These are phyloP conservation scores for Hypanus sabinus DNA, from an alignment of 2,113 vertebrate species.

Conservation along the genomic window DNA sequence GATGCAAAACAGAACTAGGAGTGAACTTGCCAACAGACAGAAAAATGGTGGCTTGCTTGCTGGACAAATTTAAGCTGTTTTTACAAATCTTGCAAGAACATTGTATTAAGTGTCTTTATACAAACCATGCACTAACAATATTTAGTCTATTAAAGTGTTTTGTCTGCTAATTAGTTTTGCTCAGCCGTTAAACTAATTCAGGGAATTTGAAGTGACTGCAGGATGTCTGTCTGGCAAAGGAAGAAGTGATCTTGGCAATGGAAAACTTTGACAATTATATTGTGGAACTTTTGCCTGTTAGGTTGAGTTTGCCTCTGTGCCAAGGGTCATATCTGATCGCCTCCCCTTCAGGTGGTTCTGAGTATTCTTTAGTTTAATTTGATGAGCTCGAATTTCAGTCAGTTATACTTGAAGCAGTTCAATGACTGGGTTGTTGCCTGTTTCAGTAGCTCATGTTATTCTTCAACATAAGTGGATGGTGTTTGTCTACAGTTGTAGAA, in stretches of 20 bases:
- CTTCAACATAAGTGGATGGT: too few relatives aligned
- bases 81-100: constrained; percentile 15
- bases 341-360: background rate
- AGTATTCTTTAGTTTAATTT: background rate
- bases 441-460: too few relatives aligned
- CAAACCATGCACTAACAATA: background rate
- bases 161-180: background rate
- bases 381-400: too few relatives aligned
- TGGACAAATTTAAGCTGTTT: background rate
- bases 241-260: too few relatives aligned
- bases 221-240: too few relatives aligned
- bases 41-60: background rate
- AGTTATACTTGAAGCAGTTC: too few relatives aligned
- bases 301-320: background rate
- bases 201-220: too few relatives aligned
- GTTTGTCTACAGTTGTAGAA: too few relatives aligned
- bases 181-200: background rate
- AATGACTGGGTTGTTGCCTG: too few relatives aligned
- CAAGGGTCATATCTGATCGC: background rate
- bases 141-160: background rate
- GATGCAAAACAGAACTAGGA: constrained; percentile 70
- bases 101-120: background rate
- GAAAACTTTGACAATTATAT: too few relatives aligned
- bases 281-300: background rate
- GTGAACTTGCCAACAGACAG: background rate